These are phyloP conservation scores for Psococerastis gibbosa DNA, from an alignment of 2,888 invertebrate species.

Conservation along the genomic window DNA sequence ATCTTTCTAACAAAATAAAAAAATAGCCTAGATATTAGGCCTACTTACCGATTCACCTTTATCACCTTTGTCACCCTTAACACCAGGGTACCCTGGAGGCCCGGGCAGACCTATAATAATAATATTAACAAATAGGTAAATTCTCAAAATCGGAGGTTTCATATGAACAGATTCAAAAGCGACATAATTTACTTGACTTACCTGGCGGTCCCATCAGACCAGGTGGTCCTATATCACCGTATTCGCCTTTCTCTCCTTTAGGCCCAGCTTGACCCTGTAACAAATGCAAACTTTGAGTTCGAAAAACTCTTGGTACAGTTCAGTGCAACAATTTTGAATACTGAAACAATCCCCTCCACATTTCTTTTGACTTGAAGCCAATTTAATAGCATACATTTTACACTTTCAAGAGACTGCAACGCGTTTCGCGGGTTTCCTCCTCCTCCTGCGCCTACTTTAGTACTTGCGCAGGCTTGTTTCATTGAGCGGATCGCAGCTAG, in stretches of 20 bases:
- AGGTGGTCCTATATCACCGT: slow-evolving; percentile 82
- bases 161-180: slow-evolving; percentile 37
- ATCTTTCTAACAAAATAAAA: too few species aligned
- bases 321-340: slow-evolving; percentile 10
- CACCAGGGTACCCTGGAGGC: slow-evolving; percentile 71
- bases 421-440: too few species aligned
- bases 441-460: too few species aligned
- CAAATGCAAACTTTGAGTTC: too few species aligned
- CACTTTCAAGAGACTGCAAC: background rate
- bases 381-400: background rate
- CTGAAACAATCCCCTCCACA: slow-evolving; percentile 1
- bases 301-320: too few species aligned
- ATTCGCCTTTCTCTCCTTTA: slow-evolving; percentile 74
- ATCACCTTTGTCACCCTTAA: slow-evolving; percentile 79
- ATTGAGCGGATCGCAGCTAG: too few species aligned
- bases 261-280: slow-evolving; percentile 60
- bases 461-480: too few species aligned
- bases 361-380: too few species aligned
- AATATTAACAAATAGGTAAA: slow-evolving; percentile 3
- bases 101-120: slow-evolving; percentile 43
- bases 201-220: slow-evolving; percentile 90
- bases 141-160: slow-evolving; percentile 15
- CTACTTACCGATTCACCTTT: slow-evolving; percentile 82
- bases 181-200: too few species aligned
- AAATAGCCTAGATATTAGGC: too few species aligned